Conservation (phyloP, 2,888 invertebrate species). For the Cephus pulcher region DNA sequence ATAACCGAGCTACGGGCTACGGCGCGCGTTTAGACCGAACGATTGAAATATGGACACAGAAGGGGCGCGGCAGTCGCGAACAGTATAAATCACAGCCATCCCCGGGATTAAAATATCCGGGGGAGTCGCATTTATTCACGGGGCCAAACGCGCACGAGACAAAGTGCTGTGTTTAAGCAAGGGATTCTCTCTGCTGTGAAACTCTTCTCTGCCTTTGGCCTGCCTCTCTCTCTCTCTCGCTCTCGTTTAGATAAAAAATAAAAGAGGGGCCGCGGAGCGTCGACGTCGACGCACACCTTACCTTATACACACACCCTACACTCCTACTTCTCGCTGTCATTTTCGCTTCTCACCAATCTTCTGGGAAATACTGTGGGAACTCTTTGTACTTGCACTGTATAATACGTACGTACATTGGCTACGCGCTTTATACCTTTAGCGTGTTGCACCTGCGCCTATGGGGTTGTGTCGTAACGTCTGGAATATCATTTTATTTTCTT, state of each 20-base stretch:
- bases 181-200: slow-evolving; percentile 30
- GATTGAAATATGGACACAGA: slow-evolving; percentile 11
- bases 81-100: slow-evolving; percentile 50
- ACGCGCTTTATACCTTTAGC: too few species aligned
- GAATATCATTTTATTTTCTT: too few species aligned
- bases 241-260: slow-evolving; percentile 18
- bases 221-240: slow-evolving; percentile 16
- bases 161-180: slow-evolving; percentile 49
- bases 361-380: too few species aligned
- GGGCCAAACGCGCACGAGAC: slow-evolving; percentile 44
- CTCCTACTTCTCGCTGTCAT: too few species aligned
- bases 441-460: too few species aligned
- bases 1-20: not conserved
- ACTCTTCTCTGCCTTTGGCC: not conserved
- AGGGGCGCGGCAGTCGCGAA: slow-evolving; percentile 24
- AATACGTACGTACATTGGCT: too few species aligned
- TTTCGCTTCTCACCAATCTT: too few species aligned
- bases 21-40: not conserved
- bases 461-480: too few species aligned
- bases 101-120: slow-evolving; percentile 57
- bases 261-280: too few species aligned
- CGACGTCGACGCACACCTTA: too few species aligned
- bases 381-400: too few species aligned
- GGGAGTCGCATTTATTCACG: slow-evolving; percentile 55
- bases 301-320: too few species aligned